Evolutionary conservation across 1,140 invertebrate species (phyloP), one percentile per base, ranked within the genome.

Genomic region (Diabrotica undecimpunctata): DNA sequence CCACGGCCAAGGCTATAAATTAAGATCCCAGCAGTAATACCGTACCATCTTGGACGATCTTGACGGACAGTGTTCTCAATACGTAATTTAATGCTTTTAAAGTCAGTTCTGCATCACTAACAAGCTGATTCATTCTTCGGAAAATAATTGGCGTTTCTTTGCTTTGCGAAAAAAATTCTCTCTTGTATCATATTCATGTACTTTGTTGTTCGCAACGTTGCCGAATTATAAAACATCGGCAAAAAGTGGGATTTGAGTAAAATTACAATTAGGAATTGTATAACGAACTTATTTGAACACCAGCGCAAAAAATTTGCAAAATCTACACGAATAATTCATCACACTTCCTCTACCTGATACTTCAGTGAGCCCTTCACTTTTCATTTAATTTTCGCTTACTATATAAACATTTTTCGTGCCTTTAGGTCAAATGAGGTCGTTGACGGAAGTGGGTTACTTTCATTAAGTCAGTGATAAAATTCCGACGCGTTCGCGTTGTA

Each of bases 21-120:
- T 46, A 62, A 38, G 54, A 12, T 46, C 50, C 10, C 36, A 25
- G 25, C 41, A n/a, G 41, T 46, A 46, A 46, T 46, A n/a, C 41
- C 12, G 52, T 62, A 62, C 51, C 52, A 25, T 50, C 25, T 52
- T 38, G 35, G 58, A 7, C 36, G 11, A 62, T 62, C 61, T 46
- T 54, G 61, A 54, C 61, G 35, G 61, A 62, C 61, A 54, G 38
- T 62, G 61, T 62, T 62, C 52, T 62, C 52, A 37, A 41, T 12
- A 54, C 38, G 36, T 62, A 62, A 62, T 62, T 62, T 62, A 62
- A 62, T 62, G 61, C 25, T 62, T 62, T 62, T 10, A 62, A 62
- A 62, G 14, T 62, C 38, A 9, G 61, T 62, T 62, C 61, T 62
- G 61, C 61, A 62, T 62, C 61, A 62, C 13, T 54, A 54, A 62